Conservation (phyloP, 2,888 invertebrate species). For the Oscheius onirici region DNA sequence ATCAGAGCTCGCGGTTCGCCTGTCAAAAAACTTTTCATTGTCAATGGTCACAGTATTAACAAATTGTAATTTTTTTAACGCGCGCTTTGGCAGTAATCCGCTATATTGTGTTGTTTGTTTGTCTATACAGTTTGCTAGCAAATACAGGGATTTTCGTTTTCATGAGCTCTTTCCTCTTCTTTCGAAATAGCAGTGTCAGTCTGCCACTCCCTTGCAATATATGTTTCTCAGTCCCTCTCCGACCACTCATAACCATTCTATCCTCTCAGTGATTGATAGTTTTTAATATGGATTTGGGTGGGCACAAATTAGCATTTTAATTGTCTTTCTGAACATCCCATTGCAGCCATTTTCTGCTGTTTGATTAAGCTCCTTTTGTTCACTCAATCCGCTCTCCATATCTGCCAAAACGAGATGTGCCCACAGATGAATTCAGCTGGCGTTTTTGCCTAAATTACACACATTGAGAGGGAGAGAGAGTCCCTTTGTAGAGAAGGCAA, state of each 20-base stretch:
- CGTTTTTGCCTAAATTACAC: conserved; percentile 2
- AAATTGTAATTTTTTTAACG: too few relatives aligned
- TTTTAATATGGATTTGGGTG: neutral
- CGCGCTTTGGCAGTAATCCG: too few relatives aligned
- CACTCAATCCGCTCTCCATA: neutral
- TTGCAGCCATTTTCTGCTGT: conserved; percentile 1
- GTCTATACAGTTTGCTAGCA: too few relatives aligned
- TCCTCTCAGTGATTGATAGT: too few relatives aligned
- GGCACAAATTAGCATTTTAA: conserved; percentile 23
- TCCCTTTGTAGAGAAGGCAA: neutral
- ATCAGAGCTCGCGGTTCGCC: too few relatives aligned
- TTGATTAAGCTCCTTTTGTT: neutral
- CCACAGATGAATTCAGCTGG: neutral
- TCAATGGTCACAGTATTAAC: too few relatives aligned
- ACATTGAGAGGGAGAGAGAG: too few relatives aligned
- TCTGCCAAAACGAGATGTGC: neutral
- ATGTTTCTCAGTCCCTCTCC: too few relatives aligned
- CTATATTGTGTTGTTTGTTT: too few relatives aligned
- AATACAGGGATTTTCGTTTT: neutral
- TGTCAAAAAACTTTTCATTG: too few relatives aligned
- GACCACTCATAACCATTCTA: too few relatives aligned
- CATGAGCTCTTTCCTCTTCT: neutral
- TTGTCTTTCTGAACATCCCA: neutral
- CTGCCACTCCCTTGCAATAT: too few relatives aligned
- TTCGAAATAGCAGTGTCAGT: neutral